These are phyloP conservation scores for Aporophyla lueneburgensis DNA, from an alignment of 2,888 invertebrate genomes.

Conservation along the genomic window DNA sequence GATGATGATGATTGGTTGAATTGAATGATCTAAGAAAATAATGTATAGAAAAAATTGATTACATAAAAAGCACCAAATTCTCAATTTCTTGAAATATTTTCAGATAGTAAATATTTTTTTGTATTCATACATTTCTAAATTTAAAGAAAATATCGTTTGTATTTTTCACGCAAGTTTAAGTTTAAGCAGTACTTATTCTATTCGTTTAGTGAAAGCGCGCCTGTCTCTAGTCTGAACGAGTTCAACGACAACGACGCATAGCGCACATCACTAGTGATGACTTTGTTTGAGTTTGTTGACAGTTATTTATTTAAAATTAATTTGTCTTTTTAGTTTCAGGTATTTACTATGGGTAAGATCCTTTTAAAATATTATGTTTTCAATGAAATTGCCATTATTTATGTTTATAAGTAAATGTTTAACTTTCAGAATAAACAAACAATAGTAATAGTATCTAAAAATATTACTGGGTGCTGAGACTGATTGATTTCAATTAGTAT, in stretches of 20 bases:
- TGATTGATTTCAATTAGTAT: slow-evolving; percentile 16
- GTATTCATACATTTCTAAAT: neutral
- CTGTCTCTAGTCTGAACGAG: neutral
- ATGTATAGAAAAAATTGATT: neutral
- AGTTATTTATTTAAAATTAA: slow-evolving; percentile 68
- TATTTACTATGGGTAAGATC: slow-evolving; percentile 78
- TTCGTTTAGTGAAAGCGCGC: too few species aligned
- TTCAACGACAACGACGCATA: slow-evolving; percentile 16
- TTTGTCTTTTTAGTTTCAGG: slow-evolving; percentile 72
- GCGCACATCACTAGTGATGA: slow-evolving; percentile 38
- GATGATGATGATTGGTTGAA: too few species aligned
- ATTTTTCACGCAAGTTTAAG: neutral
- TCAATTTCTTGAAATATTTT: neutral
- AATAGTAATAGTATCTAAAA: neutral
- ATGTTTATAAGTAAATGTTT: neutral
- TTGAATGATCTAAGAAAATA: neutral
- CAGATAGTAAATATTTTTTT: neutral
- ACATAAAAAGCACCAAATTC: neutral
- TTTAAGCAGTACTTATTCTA: neutral
- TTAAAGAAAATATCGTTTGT: too few species aligned
- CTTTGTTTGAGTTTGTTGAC: slow-evolving; percentile 63
- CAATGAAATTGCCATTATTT: neutral
- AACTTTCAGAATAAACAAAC: neutral
- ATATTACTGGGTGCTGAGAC: neutral
- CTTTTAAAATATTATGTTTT: neutral